phyloP scores from a whole-genome alignment of 2,113 vertebrate species.

The Sylvicapra grimmia region DNA sequence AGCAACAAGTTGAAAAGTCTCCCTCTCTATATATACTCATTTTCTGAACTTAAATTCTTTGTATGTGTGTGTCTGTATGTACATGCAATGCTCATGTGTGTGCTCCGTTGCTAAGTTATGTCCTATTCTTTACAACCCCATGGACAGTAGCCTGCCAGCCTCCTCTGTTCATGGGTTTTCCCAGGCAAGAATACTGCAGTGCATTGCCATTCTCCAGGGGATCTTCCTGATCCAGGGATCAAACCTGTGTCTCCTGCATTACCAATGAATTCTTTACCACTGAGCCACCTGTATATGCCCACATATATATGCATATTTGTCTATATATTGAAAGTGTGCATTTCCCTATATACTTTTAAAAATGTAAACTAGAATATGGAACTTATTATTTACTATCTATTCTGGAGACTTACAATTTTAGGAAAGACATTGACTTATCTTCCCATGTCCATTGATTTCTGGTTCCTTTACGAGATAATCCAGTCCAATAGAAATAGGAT shows the following conservation, averaged over 20 bases:
- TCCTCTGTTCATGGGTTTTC: not conserved
- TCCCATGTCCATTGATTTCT: not conserved
- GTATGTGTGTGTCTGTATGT: not conserved
- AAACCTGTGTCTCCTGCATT: not conserved
- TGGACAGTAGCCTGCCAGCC: not conserved
- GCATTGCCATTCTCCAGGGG: not conserved
- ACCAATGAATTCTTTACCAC: not conserved
- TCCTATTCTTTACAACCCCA: not conserved
- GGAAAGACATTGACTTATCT: accelerated
- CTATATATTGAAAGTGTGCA: not conserved
- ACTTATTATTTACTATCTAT: not conserved
- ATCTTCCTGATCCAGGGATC: not conserved
- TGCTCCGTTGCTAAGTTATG: not conserved
- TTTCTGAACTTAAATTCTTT: not conserved
- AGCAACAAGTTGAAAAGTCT: not conserved
- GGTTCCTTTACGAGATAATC: not conserved
- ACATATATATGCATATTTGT: not conserved
- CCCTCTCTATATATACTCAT: not conserved
- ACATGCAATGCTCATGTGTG: not conserved
- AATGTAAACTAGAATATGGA: not conserved
- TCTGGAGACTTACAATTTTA: not conserved
- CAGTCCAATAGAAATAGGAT: constrained; percentile 6
- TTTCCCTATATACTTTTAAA: not conserved
- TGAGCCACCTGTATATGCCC: not conserved
- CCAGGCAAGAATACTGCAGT: not conserved